Percentiles rank a stretch among this genome's conserved stretches.
These are phyloP conservation scores for Apamea crenata DNA, from an alignment of 2,888 invertebrate species.

Conservation along the genomic window DNA sequence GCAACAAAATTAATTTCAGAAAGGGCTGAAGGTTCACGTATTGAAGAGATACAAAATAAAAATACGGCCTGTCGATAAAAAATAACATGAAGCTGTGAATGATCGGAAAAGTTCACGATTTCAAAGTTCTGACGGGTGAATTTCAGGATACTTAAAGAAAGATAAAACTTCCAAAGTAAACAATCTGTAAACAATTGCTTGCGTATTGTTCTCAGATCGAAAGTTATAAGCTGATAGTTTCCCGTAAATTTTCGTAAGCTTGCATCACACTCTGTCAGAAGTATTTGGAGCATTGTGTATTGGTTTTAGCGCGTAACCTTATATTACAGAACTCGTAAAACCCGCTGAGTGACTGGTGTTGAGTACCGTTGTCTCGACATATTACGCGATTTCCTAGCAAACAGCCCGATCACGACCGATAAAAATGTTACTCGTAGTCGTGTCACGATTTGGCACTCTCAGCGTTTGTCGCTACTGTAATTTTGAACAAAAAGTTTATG, in stretches of 20 bases:
- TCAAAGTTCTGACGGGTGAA: slow-evolving; percentile 18
- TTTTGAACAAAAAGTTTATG: slow-evolving; percentile 60
- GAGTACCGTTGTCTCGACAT: slow-evolving; percentile 69
- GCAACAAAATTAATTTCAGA: slow-evolving; percentile 83
- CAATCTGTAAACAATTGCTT: slow-evolving; percentile 76
- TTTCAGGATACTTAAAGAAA: slow-evolving; percentile 24
- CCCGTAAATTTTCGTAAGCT: slow-evolving; percentile 69
- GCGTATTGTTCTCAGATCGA: slow-evolving; percentile 55
- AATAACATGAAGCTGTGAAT: slow-evolving; percentile 10
- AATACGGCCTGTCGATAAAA: slow-evolving; percentile 8
- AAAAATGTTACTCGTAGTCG: slow-evolving; percentile 62
- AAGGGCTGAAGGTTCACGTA: slow-evolving; percentile 56
- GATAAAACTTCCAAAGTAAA: slow-evolving; percentile 66
- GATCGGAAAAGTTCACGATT: slow-evolving; percentile 20
- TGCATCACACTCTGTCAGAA: slow-evolving; percentile 69
- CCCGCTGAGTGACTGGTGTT: slow-evolving; percentile 69
- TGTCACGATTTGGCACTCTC: slow-evolving; percentile 63
- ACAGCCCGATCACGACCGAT: slow-evolving; percentile 64
- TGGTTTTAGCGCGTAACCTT: slow-evolving; percentile 73
- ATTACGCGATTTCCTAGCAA: slow-evolving; percentile 70
- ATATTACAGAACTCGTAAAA: slow-evolving; percentile 77
- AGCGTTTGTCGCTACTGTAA: slow-evolving; percentile 55
- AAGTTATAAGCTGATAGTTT: slow-evolving; percentile 79
- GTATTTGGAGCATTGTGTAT: slow-evolving; percentile 66
- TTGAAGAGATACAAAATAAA: slow-evolving; percentile 57